Base-by-base conservation (phyloP, 2,797 vertebrate species). In the Sebastes wilsoni region DNA sequence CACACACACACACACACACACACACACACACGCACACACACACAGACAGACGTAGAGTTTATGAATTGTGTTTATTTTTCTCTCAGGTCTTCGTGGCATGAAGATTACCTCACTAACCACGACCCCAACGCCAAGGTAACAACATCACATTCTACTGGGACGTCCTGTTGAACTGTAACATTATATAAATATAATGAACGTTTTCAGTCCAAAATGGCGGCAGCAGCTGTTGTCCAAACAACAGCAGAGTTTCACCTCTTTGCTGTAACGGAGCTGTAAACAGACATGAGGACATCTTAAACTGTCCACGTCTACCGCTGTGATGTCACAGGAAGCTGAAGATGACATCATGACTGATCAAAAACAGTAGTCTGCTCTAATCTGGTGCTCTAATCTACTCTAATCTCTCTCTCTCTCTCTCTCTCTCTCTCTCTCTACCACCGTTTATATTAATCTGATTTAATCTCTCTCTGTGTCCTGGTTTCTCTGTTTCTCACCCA, bases 121-220 rank as follows among this genome's bases (percentile, higher is more conserved):
- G 90, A 90, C 56, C 87, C 87, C 0, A 77, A 90, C 71, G 75
- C 91, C 7, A 90, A 93, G 92, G 93, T 94, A 72, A 9, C 32
- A 22, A 7, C 6, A 16, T 32, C 32, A 32, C 32, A 10, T 32
- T 0, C 34, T 34, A 4, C 10, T 34, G 34, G 9, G 0, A 34
- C 10, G 34, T 1, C 34, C 34, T 34, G 34, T 34, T 34, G 32
- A 34, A 11, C 34, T 10, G 11, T 34, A 11, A 32, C 32, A 3
- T 32, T 32, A 32, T 32, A 32, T 2, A 34, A 34, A 34, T 34
- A 34, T 34, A 34, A 34, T 34, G 0, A 11, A 11, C 10, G 10
- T 34, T 34, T 34, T 34, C 34, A 34, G 34, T 34, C 34, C 34
- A 34, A 34, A 10, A 34, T 34, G 34, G 10, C 34, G 34, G 10